Conservation (phyloP, 1,140 invertebrate species). For the Chlorops oryzae region DNA sequence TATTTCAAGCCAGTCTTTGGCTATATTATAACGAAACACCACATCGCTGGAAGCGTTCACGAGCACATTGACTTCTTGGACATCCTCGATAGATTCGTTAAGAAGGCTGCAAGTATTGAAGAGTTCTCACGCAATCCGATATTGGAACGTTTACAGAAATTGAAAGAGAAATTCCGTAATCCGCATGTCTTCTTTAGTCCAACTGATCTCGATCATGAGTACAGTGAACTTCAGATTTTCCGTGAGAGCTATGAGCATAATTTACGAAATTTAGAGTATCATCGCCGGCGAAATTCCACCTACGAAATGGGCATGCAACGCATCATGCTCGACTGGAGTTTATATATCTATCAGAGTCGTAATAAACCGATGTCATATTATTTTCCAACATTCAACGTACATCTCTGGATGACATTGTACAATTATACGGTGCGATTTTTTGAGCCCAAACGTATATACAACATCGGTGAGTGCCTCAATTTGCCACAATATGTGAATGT, state of each 20-base stretch:
- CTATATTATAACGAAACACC: constrained; percentile 36
- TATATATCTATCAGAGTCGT: constrained; percentile 38
- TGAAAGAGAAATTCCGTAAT: constrained; percentile 29
- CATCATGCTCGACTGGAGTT: constrained; percentile 39
- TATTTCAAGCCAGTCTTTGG: constrained; percentile 41
- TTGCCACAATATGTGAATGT: constrained; percentile 38
- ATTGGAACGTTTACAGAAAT: constrained; percentile 20
- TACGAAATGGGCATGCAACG: constrained; percentile 34
- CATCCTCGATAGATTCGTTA: constrained; percentile 24
- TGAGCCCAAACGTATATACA: constrained; percentile 21
- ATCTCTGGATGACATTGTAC: constrained; percentile 39
- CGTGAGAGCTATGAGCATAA: constrained; percentile 42
- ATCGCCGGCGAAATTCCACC: constrained; percentile 33
- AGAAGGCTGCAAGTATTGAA: constrained; percentile 14
- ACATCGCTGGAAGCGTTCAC: constrained; percentile 17
- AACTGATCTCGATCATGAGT: constrained; percentile 28
- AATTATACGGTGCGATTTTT: constrained; percentile 27
- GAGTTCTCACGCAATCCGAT: constrained; percentile 18
- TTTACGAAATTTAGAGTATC: constrained; percentile 27
- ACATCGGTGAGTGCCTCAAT: constrained; percentile 34
- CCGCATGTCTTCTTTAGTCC: constrained; percentile 32
- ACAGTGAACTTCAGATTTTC: constrained; percentile 26
- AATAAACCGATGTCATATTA: constrained; percentile 43
- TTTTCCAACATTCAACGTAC: constrained; percentile 36
- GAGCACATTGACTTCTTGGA: constrained; percentile 29